Base-by-base conservation (phyloP, 2,113 vertebrate species). In the Aleadryas rufinucha region DNA sequence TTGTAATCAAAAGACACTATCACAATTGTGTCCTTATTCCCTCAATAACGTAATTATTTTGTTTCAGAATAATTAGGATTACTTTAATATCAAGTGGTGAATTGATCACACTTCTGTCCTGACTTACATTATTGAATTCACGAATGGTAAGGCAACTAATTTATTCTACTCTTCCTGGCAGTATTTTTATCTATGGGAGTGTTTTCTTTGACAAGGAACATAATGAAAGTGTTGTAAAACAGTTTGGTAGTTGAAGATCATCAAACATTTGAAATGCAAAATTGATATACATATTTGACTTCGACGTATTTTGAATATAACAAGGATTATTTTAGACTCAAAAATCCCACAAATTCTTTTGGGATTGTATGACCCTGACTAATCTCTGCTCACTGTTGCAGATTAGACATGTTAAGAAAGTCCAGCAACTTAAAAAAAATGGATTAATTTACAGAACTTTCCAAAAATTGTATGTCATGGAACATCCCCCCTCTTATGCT, bases 351-450 rank as follows among this genome's bases (percentile, higher is more conserved):
- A 22, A 16, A 37, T 88, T 52, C 10, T 69, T 75, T 59, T 79
- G 37, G 2, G 4, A 26, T 22, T 2, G 0, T 68, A n/a, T 9
- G 56, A 11, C 3, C 6, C 4, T 45, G 11, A 39, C 1, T 35
- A 28, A 39, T 72, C 16, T 60, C 84, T 30, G 2, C 9, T 84
- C 63, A 33, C 13, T 5, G 7, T 20, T 47, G n/a, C 53, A 81
- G 18, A 87, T 72, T 52, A 95, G 10, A 12, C n/a, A 4, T 35
- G 33, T 87, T 84, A 54, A 89, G 31, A 35, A 74, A 60, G 13
- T 49, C 69, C 27, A 82, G 1, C 6, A 8, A 72, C 44, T 30
- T 76, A 31, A 53, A 83, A 84, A 54, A 57, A 76, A 92, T 72
- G 9, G 7, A 81, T 85, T 92, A n/a, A 75, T 87, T 60, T 81